Base-by-base conservation (phyloP, 2,113 vertebrate genomes). In the Periophthalmodon schlosseri region DNA sequence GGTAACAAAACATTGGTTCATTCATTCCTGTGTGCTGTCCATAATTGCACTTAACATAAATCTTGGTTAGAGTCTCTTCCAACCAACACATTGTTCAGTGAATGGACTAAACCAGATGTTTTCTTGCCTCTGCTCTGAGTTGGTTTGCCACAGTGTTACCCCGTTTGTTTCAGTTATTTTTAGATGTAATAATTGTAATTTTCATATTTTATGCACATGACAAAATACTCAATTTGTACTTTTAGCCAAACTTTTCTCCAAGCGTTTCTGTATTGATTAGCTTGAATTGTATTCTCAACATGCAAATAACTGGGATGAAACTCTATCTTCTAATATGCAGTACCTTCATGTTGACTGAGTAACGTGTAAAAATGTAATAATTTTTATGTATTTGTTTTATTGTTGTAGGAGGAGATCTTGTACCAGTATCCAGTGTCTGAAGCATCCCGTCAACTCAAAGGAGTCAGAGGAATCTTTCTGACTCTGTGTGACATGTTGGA, bases 401-500 rank as follows among this genome's bases (percentile, higher is more conserved):
- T 46, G 78, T 12, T 90, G 82, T 90, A 98, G 97, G 96, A 99
- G 90, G 97, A 99, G 91, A 96, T 99, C 86, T 84, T 98, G 86
- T 99, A 98, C 90, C 95, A 96, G 88, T 99, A 96, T 73, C 98
- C 98, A 1, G 75, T 88, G 72, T 96, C 95, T 50, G 96, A 96
- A 75, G 95, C 95, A 4, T 96, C 97, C 66, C 82, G 91, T 69
- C 97, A 96, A 90, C 94, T 99, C 79, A 98, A 95, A 87, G 95
- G 94, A 58, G 94, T 98, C 70, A 91, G 98, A 60, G 98, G 97
- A 57, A 95, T 99, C 92, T 99, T 99, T 91, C 95, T 99, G 68
- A 99, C 98, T 0, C 94, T 99, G 4, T 96, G 95, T 84, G 98
- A 99, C 91, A 96, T 99, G 95, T 88, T 99, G 94, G 96, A 96